These are phyloP conservation scores for Manacus vitellinus DNA, from an alignment of 2,113 vertebrate species.

Conservation along the genomic window DNA sequence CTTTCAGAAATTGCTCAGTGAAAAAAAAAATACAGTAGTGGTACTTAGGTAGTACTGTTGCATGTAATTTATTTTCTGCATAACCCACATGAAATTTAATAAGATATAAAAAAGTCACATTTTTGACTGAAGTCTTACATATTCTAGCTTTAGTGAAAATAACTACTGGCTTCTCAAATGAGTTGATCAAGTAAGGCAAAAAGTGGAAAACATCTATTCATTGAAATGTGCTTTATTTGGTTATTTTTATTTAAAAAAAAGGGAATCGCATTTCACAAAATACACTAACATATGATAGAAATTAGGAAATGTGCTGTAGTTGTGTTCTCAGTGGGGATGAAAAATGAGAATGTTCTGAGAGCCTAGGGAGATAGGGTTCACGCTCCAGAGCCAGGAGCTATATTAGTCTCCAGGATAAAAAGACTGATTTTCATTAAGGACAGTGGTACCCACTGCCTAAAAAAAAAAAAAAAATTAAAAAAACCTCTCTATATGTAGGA, in stretches of 20 bases:
- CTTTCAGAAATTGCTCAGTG: conserved; percentile 54
- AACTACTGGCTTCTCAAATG: neutral
- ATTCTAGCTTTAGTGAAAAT: conserved; percentile 49
- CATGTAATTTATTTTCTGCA: conserved; percentile 69
- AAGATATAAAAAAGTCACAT: conserved; percentile 63
- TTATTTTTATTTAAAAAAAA: neutral
- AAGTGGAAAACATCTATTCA: neutral
- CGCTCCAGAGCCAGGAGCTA: neutral
- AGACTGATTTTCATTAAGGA: neutral
- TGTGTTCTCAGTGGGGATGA: conserved; percentile 30
- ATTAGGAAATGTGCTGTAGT: conserved; percentile 43
- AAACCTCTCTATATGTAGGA: neutral
- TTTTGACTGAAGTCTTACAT: conserved; percentile 60
- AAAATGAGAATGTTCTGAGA: conserved; percentile 44
- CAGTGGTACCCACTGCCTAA: neutral
- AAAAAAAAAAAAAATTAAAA: neutral
- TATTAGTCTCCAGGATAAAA: neutral
- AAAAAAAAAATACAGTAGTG: conserved; percentile 41
- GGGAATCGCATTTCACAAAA: neutral
- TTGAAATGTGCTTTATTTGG: neutral
- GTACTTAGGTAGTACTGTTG: conserved; percentile 46
- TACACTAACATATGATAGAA: conserved; percentile 6
- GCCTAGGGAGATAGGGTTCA: conserved; percentile 7
- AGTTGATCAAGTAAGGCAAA: conserved; percentile 15
- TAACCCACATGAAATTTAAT: conserved; percentile 71